These are phyloP conservation scores for Emydocephalus ijimae DNA, from an alignment of 2,113 vertebrate species.

Conservation along the genomic window DNA sequence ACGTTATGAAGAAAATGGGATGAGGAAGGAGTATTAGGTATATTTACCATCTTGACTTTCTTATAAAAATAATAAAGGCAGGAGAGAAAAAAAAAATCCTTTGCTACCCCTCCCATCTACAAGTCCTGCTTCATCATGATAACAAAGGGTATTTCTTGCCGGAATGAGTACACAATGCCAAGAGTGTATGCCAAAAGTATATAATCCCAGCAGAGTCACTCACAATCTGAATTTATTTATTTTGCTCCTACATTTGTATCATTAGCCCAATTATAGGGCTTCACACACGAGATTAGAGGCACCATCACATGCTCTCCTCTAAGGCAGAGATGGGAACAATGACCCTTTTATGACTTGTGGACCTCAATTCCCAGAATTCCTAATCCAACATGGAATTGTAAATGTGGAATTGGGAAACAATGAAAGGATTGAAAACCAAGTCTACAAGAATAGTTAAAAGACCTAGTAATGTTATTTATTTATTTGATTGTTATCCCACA, in stretches of 20 bases:
- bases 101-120: neutral
- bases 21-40: neutral
- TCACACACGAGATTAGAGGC: neutral
- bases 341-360: too few relatives aligned
- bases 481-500: too few relatives aligned
- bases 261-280: neutral
- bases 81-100: too few relatives aligned
- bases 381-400: too few relatives aligned
- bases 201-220: neutral
- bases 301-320: neutral
- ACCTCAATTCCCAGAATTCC: too few relatives aligned
- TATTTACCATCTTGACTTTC: neutral
- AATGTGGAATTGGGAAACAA: too few relatives aligned
- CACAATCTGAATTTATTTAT: neutral
- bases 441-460: too few relatives aligned
- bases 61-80: neutral
- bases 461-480: too few relatives aligned
- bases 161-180: neutral
- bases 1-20: neutral
- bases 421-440: too few relatives aligned
- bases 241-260: neutral
- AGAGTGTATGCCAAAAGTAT: neutral
- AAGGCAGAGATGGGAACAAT: too few relatives aligned
- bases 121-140: neutral
- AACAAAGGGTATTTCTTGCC: neutral